These are phyloP conservation scores for Orchestia grillus DNA, from an alignment of 1,140 invertebrate species.

Conservation along the genomic window DNA sequence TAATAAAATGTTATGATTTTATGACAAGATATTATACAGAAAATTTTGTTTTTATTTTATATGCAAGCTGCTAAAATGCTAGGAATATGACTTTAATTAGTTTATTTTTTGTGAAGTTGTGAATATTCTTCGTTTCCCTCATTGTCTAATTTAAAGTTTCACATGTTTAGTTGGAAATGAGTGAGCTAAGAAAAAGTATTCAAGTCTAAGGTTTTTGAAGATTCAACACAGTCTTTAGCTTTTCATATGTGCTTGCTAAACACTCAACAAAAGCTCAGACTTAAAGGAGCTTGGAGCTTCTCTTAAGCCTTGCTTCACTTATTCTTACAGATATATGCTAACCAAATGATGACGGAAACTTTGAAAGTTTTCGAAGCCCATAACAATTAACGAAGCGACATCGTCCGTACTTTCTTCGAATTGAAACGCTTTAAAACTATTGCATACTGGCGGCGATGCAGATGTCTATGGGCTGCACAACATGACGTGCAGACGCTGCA, in stretches of 20 bases:
- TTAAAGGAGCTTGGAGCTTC: neutral
- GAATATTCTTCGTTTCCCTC: neutral
- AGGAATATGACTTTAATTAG: neutral
- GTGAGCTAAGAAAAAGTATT: neutral
- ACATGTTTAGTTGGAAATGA: neutral
- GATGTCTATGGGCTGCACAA: too few species aligned
- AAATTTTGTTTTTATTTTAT: neutral
- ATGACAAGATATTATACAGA: neutral
- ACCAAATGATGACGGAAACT: neutral
- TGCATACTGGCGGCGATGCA: too few species aligned
- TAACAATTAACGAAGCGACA: neutral
- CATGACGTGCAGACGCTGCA: neutral
- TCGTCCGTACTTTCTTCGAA: too few species aligned
- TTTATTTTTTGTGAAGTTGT: neutral
- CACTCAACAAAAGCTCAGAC: neutral
- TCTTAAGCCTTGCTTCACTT: neutral
- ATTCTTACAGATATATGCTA: neutral
- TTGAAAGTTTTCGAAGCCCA: neutral
- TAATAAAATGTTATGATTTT: neutral
- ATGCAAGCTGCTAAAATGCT: neutral
- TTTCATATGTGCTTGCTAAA: neutral
- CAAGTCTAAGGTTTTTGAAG: neutral
- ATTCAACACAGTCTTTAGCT: neutral
- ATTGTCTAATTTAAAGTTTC: neutral
- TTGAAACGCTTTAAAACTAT: too few species aligned